phyloP scores from a whole-genome alignment of 1,140 invertebrate genomes.

The Caerostris darwini region DNA sequence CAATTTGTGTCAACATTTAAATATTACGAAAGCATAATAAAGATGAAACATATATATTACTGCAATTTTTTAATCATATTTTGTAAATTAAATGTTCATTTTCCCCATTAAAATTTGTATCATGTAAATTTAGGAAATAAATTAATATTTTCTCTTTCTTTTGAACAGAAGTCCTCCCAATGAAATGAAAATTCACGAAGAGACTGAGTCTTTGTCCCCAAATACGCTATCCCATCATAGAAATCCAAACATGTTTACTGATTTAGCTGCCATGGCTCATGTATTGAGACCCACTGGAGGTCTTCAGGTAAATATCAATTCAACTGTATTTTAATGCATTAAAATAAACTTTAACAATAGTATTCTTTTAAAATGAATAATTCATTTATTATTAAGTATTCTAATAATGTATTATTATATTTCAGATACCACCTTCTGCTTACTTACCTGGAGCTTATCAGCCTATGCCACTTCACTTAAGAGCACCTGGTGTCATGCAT shows the following conservation, averaged over 20 bases:
- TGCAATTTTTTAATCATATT: too few species aligned
- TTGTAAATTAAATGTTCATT: too few species aligned
- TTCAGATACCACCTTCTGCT: slow-evolving; percentile 78
- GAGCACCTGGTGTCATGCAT: slow-evolving; percentile 59
- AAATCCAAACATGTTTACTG: slow-evolving; percentile 79
- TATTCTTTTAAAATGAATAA: slow-evolving; percentile 34
- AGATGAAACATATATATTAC: too few species aligned
- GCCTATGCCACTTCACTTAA: slow-evolving; percentile 79
- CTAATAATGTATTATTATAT: slow-evolving; percentile 77
- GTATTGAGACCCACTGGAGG: slow-evolving; percentile 71
- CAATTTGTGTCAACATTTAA: too few species aligned
- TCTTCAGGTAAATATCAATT: slow-evolving; percentile 78
- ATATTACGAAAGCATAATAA: too few species aligned
- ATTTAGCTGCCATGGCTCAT: slow-evolving; percentile 72
- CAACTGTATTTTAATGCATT: slow-evolving; percentile 38
- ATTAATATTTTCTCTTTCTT: not conserved
- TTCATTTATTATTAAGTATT: slow-evolving; percentile 80
- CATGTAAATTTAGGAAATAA: not conserved
- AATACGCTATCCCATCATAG: slow-evolving; percentile 45
- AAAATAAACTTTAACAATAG: too few species aligned
- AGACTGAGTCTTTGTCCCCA: slow-evolving; percentile 31
- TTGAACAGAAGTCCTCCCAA: slow-evolving; percentile 42
- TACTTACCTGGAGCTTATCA: slow-evolving; percentile 63
- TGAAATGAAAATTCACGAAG: slow-evolving; percentile 46
- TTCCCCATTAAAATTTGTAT: too few species aligned